Evolutionary conservation across 2,888 invertebrate genomes (phyloP), one percentile per base, ranked within the genome.

Genomic region (Cybosia mesomella): DNA sequence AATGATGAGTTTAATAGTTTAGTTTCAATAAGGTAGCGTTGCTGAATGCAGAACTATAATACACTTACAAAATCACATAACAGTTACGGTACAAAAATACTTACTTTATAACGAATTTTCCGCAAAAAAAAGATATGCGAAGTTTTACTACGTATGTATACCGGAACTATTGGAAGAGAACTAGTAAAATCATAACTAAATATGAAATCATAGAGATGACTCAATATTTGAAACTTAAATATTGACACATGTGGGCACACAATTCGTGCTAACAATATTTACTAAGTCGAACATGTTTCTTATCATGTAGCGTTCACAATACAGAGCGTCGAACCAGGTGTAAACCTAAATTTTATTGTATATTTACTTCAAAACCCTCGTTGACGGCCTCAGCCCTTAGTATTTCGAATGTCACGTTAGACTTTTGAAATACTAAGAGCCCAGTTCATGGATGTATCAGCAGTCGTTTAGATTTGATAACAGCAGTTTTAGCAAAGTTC

Each of bases 181-280:
- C 49, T 53, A 43, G 43, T 49, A 5, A n/a, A 61, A 43, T 22
- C 36, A 18, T 18, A 43, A 49, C 39, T 43, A n/a, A 61, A 43
- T 22, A n/a, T 43, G 43, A 43, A 43, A 15, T 53, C 21, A 62
- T 32, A 28, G 15, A 34, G 24, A 32, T 65, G 53, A 55, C 22
- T 67, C 55, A 62, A 13, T 18, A 39, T 22, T 18, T 24, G 32
- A 28, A 62, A 62, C 43, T 57, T 32, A 61, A 61, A 66, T 55
- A 60, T 55, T 62, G 57, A 62, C 18, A 66, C 60, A 60, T 18
- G 1, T 57, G 57, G 39, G 15, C 36, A 55, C 36, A 67, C 66
- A 62, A 39, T 66, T 54, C 11, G 39, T 43, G 39, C 22, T 32
- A 58, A 58, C 49, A 36, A 58, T 67, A 58, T 62, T 58, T 34